A percentile compares a stretch with the other conserved stretches of the same genome.
These are phyloP conservation scores for Microctonus hyperodae DNA, from an alignment of 2,888 invertebrate genomes.

Conservation along the genomic window DNA sequence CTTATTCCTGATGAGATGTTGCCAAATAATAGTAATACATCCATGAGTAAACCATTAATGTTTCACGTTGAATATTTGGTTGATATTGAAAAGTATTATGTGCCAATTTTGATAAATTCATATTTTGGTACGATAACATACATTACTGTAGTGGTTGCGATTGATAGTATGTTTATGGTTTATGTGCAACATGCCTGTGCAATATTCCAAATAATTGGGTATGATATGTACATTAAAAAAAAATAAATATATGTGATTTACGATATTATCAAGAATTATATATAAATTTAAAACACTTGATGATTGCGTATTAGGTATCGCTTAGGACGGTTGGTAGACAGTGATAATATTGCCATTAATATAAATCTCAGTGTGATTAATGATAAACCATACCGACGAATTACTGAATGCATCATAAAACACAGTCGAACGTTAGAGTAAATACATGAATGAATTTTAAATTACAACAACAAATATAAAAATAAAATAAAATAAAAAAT, in stretches of 20 bases:
- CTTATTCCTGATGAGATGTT: constrained; percentile 15
- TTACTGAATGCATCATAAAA: constrained; percentile 39
- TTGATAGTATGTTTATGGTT: constrained; percentile 38
- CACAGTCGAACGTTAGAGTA: constrained; percentile 38
- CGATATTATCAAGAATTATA: no score
- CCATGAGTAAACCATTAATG: constrained; percentile 31
- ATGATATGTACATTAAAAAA: constrained; percentile 17
- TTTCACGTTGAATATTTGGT: constrained; percentile 44
- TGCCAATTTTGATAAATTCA: constrained; percentile 38
- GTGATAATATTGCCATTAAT: constrained; percentile 33
- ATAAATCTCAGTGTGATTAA: constrained; percentile 31
- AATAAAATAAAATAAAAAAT: not conserved
- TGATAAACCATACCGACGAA: constrained; percentile 38
- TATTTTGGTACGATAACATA: constrained; percentile 41
- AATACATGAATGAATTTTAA: constrained; percentile 14
- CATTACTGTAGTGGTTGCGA: constrained; percentile 38
- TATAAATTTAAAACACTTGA: not conserved
- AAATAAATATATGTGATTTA: not conserved
- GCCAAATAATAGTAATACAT: constrained; percentile 11
- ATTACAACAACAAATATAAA: not conserved
- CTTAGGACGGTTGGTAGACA: constrained; percentile 40
- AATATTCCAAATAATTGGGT: constrained; percentile 41
- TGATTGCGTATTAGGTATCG: constrained; percentile 45
- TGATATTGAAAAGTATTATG: constrained; percentile 42
- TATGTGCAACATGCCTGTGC: constrained; percentile 42